A percentile compares a stretch with the other conserved stretches of the same genome.
Conservation (phyloP, 2,888 invertebrate species). For the Neoaliturus tenellus region DNA sequence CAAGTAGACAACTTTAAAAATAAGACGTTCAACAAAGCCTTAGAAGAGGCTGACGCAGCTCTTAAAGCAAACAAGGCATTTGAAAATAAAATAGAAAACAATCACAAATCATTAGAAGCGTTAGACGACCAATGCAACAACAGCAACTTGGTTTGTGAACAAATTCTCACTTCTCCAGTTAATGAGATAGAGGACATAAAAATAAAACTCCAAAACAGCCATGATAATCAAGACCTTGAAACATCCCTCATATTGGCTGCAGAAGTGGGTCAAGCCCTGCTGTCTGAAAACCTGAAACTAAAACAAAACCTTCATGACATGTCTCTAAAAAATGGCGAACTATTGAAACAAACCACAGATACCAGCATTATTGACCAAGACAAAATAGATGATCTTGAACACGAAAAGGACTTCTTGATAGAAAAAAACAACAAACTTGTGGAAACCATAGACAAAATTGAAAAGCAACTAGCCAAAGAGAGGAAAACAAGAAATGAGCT, state of each 20-base stretch:
- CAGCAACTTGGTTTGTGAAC: background rate
- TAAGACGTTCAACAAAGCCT: background rate
- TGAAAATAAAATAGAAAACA: background rate
- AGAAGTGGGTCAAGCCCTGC: conserved; percentile 1
- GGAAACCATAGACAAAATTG: background rate
- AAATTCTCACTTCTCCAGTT: background rate
- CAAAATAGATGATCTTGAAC: conserved; percentile 26
- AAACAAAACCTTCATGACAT: conserved; percentile 1
- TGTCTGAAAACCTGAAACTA: background rate
- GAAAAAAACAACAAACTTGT: conserved; percentile 13
- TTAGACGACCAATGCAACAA: background rate
- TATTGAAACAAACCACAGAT: conserved; percentile 14
- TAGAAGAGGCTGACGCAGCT: background rate
- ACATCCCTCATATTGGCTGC: background rate
- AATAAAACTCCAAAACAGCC: conserved; percentile 9
- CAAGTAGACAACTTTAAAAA: conserved; percentile 12
- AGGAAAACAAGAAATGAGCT: conserved; percentile 1
- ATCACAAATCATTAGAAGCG: background rate
- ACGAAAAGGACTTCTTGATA: background rate
- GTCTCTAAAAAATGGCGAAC: conserved; percentile 12
- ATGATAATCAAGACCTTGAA: background rate
- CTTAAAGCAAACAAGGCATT: background rate
- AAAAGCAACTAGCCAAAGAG: conserved; percentile 22
- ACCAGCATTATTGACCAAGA: conserved; percentile 2
- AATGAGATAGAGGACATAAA: background rate